phyloP scores from a whole-genome alignment of 2,113 vertebrate species.

The Myiagra hebetior region DNA sequence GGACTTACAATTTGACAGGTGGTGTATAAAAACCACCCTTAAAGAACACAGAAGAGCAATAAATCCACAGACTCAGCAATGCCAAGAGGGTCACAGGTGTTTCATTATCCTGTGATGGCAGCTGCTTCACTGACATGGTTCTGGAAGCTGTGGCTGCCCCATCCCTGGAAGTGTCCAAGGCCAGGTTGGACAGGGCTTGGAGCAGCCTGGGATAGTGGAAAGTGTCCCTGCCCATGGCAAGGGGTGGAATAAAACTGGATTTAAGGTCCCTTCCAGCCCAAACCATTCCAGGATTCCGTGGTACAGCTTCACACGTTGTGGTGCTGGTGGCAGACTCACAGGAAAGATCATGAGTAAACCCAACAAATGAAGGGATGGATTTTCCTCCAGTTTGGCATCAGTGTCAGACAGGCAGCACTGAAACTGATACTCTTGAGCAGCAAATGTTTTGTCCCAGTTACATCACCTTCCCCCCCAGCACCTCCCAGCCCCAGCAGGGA shows the following conservation, averaged over 20 bases:
- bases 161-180: not conserved
- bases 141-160: not conserved
- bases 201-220: not conserved
- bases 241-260: not conserved
- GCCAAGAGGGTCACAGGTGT: not conserved
- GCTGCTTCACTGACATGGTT: not conserved
- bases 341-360: not conserved
- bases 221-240: not conserved
- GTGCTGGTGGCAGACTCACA: not conserved
- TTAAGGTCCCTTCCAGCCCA: not conserved
- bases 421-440: not conserved
- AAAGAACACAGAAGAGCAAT: not conserved
- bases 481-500: not conserved
- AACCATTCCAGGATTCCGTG: not conserved
- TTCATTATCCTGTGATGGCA: not conserved
- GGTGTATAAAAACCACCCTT: not conserved
- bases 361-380: not conserved
- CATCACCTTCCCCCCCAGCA: not conserved
- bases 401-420: not conserved
- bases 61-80: not conserved
- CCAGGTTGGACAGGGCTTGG: not conserved
- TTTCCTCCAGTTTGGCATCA: not conserved
- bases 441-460: not conserved
- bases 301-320: not conserved
- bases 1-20: conserved; percentile 2